Percentiles rank a stretch among this genome's conserved stretches.
These are phyloP conservation scores for Cirrhinus mrigala DNA, from an alignment of 2,797 vertebrate genomes.

Conservation along the genomic window DNA sequence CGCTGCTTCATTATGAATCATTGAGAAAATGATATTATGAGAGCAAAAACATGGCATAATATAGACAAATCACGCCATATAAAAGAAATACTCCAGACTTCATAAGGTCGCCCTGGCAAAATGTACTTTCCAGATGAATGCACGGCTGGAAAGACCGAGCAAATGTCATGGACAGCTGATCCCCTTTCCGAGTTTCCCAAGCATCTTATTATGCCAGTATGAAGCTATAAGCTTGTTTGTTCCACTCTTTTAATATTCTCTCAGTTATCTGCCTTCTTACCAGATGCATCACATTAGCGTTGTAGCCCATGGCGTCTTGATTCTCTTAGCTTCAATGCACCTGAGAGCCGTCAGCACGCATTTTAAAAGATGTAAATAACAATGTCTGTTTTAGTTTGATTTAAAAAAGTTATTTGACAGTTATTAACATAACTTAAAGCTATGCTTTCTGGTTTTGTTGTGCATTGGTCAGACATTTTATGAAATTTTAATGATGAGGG, in stretches of 20 bases:
- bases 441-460: not conserved
- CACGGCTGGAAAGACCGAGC: slow-evolving; percentile 7
- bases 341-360: not conserved
- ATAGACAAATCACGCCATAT: not conserved
- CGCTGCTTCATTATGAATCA: not conserved
- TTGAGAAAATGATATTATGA: not conserved
- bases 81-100: not conserved
- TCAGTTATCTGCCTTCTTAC: slow-evolving; percentile 43
- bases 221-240: slow-evolving; percentile 37
- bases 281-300: slow-evolving; percentile 31
- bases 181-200: slow-evolving; percentile 16
- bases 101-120: not conserved
- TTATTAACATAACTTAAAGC: not conserved
- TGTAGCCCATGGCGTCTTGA: slow-evolving; percentile 24
- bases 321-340: slow-evolving; percentile 32
- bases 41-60: not conserved
- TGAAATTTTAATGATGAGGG: not conserved
- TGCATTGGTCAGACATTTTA: not conserved
- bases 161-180: slow-evolving; percentile 50
- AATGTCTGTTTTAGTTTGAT: not conserved
- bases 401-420: not conserved
- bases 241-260: slow-evolving; percentile 47
- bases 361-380: not conserved
- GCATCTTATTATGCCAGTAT: slow-evolving; percentile 19
- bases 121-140: slow-evolving; percentile 7